A percentile compares a stretch with the other conserved stretches of the same genome.
phyloP scores from a whole-genome alignment of 37 sponge, comb jelly and placozoan genomes.

The Aphrocallistes beatrix region DNA sequence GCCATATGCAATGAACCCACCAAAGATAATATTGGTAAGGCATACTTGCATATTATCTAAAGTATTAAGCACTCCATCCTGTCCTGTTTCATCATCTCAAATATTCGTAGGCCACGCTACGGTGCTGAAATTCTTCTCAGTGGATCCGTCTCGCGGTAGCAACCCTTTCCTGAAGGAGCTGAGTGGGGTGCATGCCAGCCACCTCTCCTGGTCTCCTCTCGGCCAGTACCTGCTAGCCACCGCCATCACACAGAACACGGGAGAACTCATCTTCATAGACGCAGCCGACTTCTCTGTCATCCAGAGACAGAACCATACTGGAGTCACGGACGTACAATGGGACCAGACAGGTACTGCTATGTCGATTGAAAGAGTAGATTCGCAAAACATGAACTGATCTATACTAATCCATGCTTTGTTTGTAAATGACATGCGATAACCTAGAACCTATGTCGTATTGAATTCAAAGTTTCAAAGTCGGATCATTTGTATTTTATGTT shows the following conservation, averaged over 20 bases:
- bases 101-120: neutral
- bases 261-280: constrained; percentile 34
- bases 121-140: neutral
- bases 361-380: too few relatives aligned
- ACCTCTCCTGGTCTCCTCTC: constrained; percentile 76
- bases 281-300: constrained; percentile 37
- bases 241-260: constrained; percentile 56
- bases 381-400: too few relatives aligned
- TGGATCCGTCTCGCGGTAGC: neutral
- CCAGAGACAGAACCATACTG: constrained; percentile 53
- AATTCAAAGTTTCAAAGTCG: too few relatives aligned
- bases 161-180: neutral
- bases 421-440: too few relatives aligned
- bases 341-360: constrained; percentile 90
- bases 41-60: neutral
- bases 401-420: too few relatives aligned
- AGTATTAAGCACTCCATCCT: neutral
- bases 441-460: too few relatives aligned
- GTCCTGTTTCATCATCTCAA: neutral
- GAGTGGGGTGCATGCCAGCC: constrained; percentile 25
- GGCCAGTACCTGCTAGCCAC: constrained; percentile 84
- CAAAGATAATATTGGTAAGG: neutral
- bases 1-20: constrained; percentile 73
- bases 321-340: constrained; percentile 82
- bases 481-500: too few relatives aligned